These are phyloP conservation scores for Cyphomyrus plagiostoma DNA, from an alignment of 2,113 vertebrate genomes.

Conservation along the genomic window DNA sequence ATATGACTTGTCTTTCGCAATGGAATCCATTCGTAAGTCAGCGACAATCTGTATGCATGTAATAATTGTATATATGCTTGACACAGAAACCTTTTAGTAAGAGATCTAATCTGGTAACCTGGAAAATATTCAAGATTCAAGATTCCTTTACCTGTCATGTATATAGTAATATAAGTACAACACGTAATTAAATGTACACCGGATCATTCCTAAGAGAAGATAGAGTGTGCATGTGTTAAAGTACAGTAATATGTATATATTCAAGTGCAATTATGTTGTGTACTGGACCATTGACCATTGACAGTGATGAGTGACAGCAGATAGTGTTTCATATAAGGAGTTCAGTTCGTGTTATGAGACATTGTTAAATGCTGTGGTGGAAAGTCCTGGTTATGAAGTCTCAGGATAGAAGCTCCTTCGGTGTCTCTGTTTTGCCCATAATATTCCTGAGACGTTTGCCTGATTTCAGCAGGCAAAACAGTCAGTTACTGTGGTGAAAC, in stretches of 20 bases:
- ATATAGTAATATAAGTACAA: not conserved
- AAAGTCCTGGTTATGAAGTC: not conserved
- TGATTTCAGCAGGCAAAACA: not conserved
- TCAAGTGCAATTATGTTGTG: too few relatives aligned
- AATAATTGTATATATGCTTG: not conserved
- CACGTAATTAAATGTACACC: not conserved
- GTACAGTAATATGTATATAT: not conserved
- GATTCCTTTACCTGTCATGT: not conserved
- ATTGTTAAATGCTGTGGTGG: not conserved
- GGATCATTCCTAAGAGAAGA: not conserved
- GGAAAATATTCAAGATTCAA: not conserved
- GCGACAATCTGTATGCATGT: not conserved
- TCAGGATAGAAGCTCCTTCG: not conserved
- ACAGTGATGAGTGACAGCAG: too few relatives aligned
- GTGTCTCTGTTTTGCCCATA: not conserved
- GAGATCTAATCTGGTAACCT: not conserved
- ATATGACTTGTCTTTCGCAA: not conserved
- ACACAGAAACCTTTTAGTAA: not conserved
- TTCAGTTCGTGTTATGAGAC: not conserved
- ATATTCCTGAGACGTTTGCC: not conserved
- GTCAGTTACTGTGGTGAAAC: not conserved
- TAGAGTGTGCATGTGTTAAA: not conserved
- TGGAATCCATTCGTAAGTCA: not conserved
- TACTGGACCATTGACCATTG: too few relatives aligned
- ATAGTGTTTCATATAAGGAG: too few relatives aligned